phyloP scores from a whole-genome alignment of 2,113 vertebrate species.

The Melanerpes formicivorus region DNA sequence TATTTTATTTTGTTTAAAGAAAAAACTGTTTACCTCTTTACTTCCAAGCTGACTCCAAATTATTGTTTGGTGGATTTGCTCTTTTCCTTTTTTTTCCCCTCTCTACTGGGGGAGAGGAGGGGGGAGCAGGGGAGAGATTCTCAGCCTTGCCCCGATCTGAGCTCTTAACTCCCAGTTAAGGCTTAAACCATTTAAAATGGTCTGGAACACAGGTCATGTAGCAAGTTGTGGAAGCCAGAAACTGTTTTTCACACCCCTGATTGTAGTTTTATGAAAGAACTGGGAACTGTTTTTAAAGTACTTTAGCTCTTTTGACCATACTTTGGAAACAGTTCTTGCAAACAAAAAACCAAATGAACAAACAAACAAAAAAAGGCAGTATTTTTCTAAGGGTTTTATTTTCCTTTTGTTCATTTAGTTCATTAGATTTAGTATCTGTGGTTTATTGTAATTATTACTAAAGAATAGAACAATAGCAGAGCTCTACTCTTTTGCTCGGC shows the following conservation, averaged over 20 bases:
- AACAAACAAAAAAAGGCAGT: background rate
- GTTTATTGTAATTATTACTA: background rate
- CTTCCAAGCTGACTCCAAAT: too few species aligned
- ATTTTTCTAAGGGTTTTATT: background rate
- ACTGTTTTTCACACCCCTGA: background rate
- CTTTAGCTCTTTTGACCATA: background rate
- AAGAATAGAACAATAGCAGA: background rate
- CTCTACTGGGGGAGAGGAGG: too few species aligned
- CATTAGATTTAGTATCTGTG: background rate
- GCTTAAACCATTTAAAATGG: background rate
- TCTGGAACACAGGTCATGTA: background rate
- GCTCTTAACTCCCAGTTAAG: too few species aligned
- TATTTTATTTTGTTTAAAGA: too few species aligned
- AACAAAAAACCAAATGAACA: too few species aligned
- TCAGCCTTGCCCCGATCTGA: too few species aligned
- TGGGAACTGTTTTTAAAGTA: background rate
- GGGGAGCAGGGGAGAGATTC: too few species aligned
- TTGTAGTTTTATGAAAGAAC: background rate
- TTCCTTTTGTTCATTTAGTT: background rate
- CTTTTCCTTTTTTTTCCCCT: too few species aligned
- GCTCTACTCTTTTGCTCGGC: background rate
- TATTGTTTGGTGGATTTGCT: too few species aligned
- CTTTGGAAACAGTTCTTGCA: background rate
- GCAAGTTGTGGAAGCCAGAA: background rate
- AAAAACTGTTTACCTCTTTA: too few species aligned